A percentile compares a stretch with the other conserved stretches of the same genome.
Evolutionary conservation across 2,888 invertebrate genomes (phyloP).

Genomic region (Taphrorychus bicolor): DNA sequence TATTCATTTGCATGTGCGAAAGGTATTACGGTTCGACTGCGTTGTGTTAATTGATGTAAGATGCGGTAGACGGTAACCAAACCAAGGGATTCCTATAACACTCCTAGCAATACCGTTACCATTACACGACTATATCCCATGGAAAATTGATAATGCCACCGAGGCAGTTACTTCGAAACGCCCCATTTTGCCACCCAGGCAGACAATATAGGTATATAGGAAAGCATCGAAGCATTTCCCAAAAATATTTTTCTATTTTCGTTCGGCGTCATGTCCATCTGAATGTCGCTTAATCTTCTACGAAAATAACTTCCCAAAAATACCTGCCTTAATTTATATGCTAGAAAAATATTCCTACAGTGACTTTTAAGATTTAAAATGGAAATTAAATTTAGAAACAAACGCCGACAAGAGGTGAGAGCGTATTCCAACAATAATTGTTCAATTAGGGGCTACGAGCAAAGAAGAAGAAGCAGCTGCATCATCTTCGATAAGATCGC

Average conservation of each 20-base stretch:
- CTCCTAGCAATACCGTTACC: background rate
- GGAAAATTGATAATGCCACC: background rate
- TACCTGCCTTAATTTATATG: constrained; percentile 16
- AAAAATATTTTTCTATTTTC: constrained; percentile 27
- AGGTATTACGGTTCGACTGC: background rate
- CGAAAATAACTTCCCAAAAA: constrained; percentile 25
- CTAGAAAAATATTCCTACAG: constrained; percentile 20
- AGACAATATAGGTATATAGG: background rate
- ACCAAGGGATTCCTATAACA: background rate
- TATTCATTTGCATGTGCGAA: background rate
- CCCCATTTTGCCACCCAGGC: background rate
- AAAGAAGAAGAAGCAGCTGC: background rate
- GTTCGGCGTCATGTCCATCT: constrained; percentile 15
- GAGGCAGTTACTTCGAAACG: background rate
- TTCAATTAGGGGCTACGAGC: background rate
- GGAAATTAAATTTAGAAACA: background rate
- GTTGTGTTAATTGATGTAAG: background rate
- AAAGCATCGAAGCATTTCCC: background rate
- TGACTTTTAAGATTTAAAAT: background rate
- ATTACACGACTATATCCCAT: background rate
- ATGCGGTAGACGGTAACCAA: background rate
- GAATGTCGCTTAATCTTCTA: constrained; percentile 15
- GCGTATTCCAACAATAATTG: background rate
- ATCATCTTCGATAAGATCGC: constrained; percentile 1
- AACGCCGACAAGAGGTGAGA: background rate